phyloP scores from a whole-genome alignment of 2,113 vertebrate genomes.

The Eurystomus gularis region DNA sequence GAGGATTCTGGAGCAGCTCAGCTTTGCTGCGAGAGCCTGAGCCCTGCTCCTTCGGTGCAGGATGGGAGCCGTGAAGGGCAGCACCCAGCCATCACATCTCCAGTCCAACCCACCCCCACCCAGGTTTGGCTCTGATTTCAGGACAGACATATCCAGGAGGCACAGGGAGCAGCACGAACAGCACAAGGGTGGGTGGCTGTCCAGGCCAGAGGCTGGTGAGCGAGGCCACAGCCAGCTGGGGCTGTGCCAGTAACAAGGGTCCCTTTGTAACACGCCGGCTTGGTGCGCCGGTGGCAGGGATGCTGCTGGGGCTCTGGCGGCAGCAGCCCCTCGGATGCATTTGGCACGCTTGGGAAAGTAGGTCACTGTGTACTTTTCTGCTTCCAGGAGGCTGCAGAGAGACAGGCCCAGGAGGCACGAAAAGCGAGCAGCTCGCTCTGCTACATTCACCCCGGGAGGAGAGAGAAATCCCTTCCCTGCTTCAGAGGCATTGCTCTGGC shows the following conservation, averaged over 20 bases:
- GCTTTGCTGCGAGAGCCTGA: background rate
- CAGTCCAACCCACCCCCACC: accelerated
- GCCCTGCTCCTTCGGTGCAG: no score
- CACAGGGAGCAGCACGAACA: background rate
- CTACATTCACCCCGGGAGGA: background rate
- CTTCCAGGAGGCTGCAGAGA: background rate
- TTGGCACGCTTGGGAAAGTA: slow-evolving; percentile 26
- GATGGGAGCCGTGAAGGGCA: no score
- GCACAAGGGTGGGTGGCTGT: background rate
- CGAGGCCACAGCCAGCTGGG: background rate
- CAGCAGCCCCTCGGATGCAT: background rate
- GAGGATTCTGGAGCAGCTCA: background rate
- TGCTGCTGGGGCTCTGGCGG: background rate
- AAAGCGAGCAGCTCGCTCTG: background rate
- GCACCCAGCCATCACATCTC: background rate
- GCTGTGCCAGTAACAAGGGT: background rate
- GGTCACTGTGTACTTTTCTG: slow-evolving; percentile 43
- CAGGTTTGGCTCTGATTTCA: background rate
- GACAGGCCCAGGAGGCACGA: background rate
- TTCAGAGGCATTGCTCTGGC: background rate
- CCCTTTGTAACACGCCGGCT: background rate
- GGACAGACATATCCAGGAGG: background rate
- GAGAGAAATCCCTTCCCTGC: background rate
- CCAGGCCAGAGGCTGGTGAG: accelerated
- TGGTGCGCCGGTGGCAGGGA: accelerated